A percentile compares a stretch with the other conserved stretches of the same genome.
phyloP scores from a whole-genome alignment of 1,140 invertebrate species.

The Dryas iulia region DNA sequence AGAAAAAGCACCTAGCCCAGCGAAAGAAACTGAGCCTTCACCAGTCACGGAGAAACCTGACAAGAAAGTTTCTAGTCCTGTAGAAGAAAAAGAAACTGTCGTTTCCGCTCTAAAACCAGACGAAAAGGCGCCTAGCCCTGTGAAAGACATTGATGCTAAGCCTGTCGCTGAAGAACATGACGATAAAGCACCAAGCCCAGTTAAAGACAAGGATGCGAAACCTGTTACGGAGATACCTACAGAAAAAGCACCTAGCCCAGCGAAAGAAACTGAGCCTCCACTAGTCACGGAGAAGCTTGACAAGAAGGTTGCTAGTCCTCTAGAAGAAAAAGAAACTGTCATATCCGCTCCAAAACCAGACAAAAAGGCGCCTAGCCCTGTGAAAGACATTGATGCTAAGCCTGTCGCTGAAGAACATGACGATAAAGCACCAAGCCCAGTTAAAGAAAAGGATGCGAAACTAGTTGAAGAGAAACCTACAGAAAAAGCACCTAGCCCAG shows the following conservation, averaged over 20 bases:
- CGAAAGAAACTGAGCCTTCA: too few relatives aligned
- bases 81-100: too few relatives aligned
- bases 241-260: not conserved
- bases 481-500: too few relatives aligned
- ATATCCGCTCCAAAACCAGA: not conserved
- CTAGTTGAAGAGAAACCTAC: too few relatives aligned
- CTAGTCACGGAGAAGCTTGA: not conserved
- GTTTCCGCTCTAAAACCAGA: not conserved
- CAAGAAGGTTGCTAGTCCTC: constrained; percentile 6
- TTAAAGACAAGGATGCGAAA: not conserved
- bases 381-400: constrained; percentile 6
- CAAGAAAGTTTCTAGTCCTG: too few relatives aligned
- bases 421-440: not conserved
- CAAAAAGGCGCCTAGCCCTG: not conserved
- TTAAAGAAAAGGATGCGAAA: not conserved
- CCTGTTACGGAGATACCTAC: too few relatives aligned
- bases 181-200: constrained; percentile 24
- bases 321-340: not conserved
- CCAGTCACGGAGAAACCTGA: too few relatives aligned
- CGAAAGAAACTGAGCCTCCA: not conserved
- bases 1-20: too few relatives aligned
- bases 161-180: not conserved
- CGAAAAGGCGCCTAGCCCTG: constrained; percentile 15
- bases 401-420: not conserved
- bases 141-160: not conserved